phyloP scores from a whole-genome alignment of 2,888 invertebrate species.

The Pyralis farinalis region DNA sequence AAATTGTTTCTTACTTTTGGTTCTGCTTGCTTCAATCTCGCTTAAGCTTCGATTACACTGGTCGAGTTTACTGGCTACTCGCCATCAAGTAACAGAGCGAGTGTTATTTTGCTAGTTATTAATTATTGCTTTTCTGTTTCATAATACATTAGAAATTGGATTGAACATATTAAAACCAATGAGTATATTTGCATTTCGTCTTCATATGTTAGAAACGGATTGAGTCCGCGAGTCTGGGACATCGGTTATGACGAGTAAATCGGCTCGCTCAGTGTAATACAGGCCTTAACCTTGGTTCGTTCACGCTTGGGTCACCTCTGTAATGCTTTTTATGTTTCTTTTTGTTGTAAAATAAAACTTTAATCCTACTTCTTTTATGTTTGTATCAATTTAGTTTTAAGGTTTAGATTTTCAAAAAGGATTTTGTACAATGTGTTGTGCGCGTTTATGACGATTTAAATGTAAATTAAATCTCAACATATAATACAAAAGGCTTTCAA shows the following conservation, averaged over 20 bases:
- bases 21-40: slow-evolving; percentile 59
- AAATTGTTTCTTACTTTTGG: slow-evolving; percentile 27
- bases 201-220: no score
- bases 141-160: no score
- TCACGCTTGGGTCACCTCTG: slow-evolving; percentile 42
- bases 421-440: neutral
- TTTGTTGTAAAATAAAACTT: slow-evolving; percentile 23
- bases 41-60: neutral
- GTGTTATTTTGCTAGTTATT: no score
- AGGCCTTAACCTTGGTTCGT: slow-evolving; percentile 36
- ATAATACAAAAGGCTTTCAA: no score
- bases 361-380: slow-evolving; percentile 20
- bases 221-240: no score
- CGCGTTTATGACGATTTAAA: slow-evolving; percentile 4
- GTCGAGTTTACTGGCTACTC: neutral
- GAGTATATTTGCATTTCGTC: no score
- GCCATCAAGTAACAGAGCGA: no score
- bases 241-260: neutral
- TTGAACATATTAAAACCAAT: no score
- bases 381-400: slow-evolving; percentile 28
- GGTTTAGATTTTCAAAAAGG: slow-evolving; percentile 12
- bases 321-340: slow-evolving; percentile 39
- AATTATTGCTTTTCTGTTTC: no score
- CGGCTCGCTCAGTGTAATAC: neutral
- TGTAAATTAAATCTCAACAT: no score